Evolutionary conservation across 2,888 invertebrate genomes (phyloP), one percentile per base, ranked within the genome.

Genomic region (Zygothrica quintamaculata): DNA sequence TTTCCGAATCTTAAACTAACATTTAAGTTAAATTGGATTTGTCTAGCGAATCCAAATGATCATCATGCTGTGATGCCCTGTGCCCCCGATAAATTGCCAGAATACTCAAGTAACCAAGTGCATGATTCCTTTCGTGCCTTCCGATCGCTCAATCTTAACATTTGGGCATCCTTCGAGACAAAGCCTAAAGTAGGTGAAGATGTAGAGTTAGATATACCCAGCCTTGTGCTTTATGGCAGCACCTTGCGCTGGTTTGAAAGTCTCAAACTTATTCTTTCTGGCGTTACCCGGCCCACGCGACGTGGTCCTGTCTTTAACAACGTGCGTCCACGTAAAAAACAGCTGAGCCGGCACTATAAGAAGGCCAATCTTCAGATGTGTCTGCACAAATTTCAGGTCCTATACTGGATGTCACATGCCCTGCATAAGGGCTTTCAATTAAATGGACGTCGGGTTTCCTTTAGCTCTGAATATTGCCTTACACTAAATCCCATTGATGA

Each of bases 381-480:
- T 0, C 92, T 99, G 50, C 98, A 98, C 86, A 95, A 96, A 77
- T 93, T 96, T 71, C 95, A 96, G 92, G 91, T 91, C 4, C 84
- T 90, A 1, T 99, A 99, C 92, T 99, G 99, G 99, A 98, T 99
- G 93, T 99, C 99, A 0, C 98, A 97, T 79, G 97, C 98, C 0
- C 95, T 97, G 93, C 98, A 98, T 89, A 94, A 97, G 65, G 99
- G 99, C 1, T 95, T 97, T 65, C 97, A 97, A 90, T 92, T 97
- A 65, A 93, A 95, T 3, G 96, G 97, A 0, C 95, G 95, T 1
- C 93, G 96, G 6, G 94, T 97, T 9, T 95, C 95, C 0, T 96
- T 95, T 65, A 96, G 96, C 79, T 96, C 96, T 13, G 95, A 95
- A 72, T 95, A 96, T 89, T 93, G 93, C 22, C 92, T 97, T 29